A percentile compares a stretch with the other conserved stretches of the same genome.
These are phyloP conservation scores for Cyrtodaria siliqua DNA, from an alignment of 2,888 invertebrate genomes.

Conservation along the genomic window DNA sequence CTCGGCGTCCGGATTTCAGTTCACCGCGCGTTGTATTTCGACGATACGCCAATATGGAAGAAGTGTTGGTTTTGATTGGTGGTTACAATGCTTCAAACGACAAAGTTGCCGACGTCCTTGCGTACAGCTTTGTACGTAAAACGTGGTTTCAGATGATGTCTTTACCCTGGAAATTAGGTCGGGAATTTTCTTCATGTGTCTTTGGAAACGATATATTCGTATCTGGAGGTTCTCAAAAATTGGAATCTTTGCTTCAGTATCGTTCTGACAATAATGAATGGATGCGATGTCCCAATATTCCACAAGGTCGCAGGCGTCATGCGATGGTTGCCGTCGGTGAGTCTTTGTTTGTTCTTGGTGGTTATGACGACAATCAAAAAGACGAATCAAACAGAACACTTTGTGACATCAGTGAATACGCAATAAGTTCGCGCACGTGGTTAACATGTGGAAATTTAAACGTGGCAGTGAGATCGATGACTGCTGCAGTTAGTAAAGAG, in stretches of 20 bases:
- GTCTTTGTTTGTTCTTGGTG: slow-evolving; percentile 70
- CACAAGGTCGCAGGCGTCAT: slow-evolving; percentile 72
- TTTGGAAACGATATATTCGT: slow-evolving; percentile 75
- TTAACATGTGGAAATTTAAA: slow-evolving; percentile 59
- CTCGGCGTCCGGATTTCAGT: slow-evolving; percentile 70
- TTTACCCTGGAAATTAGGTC: slow-evolving; percentile 67
- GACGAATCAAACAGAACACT: slow-evolving; percentile 68
- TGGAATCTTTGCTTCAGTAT: slow-evolving; percentile 68
- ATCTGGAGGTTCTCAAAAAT: slow-evolving; percentile 73
- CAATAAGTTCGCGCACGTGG: slow-evolving; percentile 69
- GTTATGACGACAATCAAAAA: slow-evolving; percentile 73
- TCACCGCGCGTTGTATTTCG: slow-evolving; percentile 69
- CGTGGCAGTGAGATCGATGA: slow-evolving; percentile 68
- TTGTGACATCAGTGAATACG: slow-evolving; percentile 68
- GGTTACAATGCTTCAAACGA: slow-evolving; percentile 71
- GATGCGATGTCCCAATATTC: slow-evolving; percentile 68
- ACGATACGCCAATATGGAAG: slow-evolving; percentile 69
- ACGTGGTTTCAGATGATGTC: slow-evolving; percentile 70
- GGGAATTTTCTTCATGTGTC: slow-evolving; percentile 71
- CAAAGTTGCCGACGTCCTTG: slow-evolving; percentile 71
- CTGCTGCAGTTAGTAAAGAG: slow-evolving; percentile 71
- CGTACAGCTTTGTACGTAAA: slow-evolving; percentile 67
- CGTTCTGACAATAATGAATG: slow-evolving; percentile 72
- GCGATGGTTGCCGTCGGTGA: slow-evolving; percentile 76
- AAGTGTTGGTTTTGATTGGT: slow-evolving; percentile 71